Evolutionary conservation across 2,888 invertebrate species (phyloP).

Genomic region (Epiblema foenella): DNA sequence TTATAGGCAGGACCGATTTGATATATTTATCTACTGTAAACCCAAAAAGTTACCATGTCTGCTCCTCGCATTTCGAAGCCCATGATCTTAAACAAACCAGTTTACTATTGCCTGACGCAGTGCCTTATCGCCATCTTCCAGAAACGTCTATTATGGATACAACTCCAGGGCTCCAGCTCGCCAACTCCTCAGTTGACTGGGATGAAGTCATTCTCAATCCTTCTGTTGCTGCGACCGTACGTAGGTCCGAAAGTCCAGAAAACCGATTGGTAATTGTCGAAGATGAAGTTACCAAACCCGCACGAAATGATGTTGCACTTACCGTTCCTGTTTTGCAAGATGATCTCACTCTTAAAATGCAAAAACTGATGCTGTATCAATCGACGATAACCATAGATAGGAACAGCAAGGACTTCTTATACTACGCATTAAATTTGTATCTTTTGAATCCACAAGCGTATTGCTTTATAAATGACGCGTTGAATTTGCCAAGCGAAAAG

Average conservation of each 20-base stretch:
- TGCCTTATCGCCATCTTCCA: constrained; percentile 17
- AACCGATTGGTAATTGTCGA: neutral
- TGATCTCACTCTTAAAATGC: constrained; percentile 11
- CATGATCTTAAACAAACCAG: neutral
- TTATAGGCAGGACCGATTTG: constrained; percentile 22
- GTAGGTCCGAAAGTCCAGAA: neutral
- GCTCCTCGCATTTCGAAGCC: constrained; percentile 24
- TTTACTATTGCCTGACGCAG: neutral
- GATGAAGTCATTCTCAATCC: constrained; percentile 15
- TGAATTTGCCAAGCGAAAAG: constrained; percentile 18
- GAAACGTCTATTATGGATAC: neutral
- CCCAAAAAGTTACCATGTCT: constrained; percentile 8
- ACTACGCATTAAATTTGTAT: constrained; percentile 27
- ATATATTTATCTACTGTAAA: neutral
- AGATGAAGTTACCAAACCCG: neutral
- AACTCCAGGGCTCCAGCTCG: neutral
- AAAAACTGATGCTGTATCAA: constrained; percentile 10
- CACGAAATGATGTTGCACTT: neutral
- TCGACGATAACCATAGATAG: neutral
- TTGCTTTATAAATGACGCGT: constrained; percentile 6
- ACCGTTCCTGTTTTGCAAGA: neutral
- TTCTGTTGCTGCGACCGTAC: neutral
- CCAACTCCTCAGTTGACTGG: constrained; percentile 3
- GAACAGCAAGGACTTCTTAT: constrained; percentile 12
- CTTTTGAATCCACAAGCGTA: constrained; percentile 28